Evolutionary conservation across 2,113 vertebrate species (phyloP), one percentile per base, ranked within the genome.

Genomic region (Cavia porcellus): DNA sequence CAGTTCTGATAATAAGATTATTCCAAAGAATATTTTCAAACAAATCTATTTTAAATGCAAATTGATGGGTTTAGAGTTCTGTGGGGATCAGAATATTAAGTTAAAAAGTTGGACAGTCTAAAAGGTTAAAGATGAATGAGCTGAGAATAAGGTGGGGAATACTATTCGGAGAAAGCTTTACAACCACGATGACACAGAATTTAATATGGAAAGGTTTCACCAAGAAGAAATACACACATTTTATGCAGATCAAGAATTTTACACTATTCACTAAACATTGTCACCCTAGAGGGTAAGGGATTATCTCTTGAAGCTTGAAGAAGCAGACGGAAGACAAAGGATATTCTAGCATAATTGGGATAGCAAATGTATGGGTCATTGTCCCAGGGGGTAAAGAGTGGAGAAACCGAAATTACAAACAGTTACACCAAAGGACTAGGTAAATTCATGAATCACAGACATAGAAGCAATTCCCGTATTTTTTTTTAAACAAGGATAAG

Each of bases 1-100:
- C 80, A 45, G 30, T 59, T 92, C 52, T 94, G 85, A 90, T 72
- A 87, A 9, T 82, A 83, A 92, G 32, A 50, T 87, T 87, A 96
- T 72, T 88, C 52, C n/a, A 12, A 61, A 38, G 72, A 92, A 70
- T 86, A 86, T 94, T 94, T 80, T 38, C 61, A 84, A 97, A 84
- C 30, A 77, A 79, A 82, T 52, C 45, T 57, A 75, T 77, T 90
- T 88, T 62, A 86, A 59, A 82, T 82, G 47, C 66, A 80, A 88
- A 62, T 55, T 42, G 72, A 87, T 94, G n/a, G 70, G 45, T 35
- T 84, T 93, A 50, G 70, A 68, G 55, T 75, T 84, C 10, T 50
- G 57, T 24, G 38, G 12, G 61, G 70, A 1, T 75, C 59, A 66
- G n/a, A 45, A 66, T n/a, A 52, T 52, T 25, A 92, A 38, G 64